A percentile compares a stretch with the other conserved stretches of the same genome.
Conservation (phyloP, 2,888 invertebrate genomes). For the Raillietiella orientalis region DNA sequence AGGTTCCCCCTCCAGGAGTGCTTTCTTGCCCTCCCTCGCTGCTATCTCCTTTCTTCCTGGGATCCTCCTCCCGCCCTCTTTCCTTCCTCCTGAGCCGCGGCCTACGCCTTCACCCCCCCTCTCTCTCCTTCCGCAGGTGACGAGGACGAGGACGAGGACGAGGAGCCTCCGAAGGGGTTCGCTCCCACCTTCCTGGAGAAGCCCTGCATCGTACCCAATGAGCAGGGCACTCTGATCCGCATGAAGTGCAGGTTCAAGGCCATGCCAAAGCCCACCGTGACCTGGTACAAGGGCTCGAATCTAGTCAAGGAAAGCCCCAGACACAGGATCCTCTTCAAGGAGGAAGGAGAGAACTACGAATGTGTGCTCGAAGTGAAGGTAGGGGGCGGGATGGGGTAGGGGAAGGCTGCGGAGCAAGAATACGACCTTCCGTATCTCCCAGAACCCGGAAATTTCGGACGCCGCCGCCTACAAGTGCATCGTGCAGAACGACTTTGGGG, state of each 20-base stretch:
- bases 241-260: conserved; percentile 72
- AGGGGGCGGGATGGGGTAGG: too few relatives aligned
- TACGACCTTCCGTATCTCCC: too few relatives aligned
- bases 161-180: conserved; percentile 28
- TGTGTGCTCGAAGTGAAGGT: conserved; percentile 45
- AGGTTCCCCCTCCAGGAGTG: neutral
- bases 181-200: conserved; percentile 93
- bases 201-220: conserved; percentile 94
- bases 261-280: conserved; percentile 71
- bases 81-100: too few relatives aligned
- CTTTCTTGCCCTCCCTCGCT: too few relatives aligned
- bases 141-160: conserved; percentile 58
- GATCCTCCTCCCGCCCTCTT: too few relatives aligned
- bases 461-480: conserved; percentile 95
- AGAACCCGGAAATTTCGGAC: conserved; percentile 82
- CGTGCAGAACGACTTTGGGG: conserved; percentile 79
- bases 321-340: conserved; percentile 37
- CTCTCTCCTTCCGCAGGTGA: too few relatives aligned
- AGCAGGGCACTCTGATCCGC: conserved; percentile 77
- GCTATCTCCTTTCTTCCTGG: too few relatives aligned
- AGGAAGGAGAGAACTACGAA: conserved; percentile 58
- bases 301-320: conserved; percentile 51
- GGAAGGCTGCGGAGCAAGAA: too few relatives aligned
- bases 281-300: conserved; percentile 70
- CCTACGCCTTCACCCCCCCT: too few relatives aligned